phyloP scores from a whole-genome alignment of 2,888 invertebrate genomes.

The Idaea aversata region DNA sequence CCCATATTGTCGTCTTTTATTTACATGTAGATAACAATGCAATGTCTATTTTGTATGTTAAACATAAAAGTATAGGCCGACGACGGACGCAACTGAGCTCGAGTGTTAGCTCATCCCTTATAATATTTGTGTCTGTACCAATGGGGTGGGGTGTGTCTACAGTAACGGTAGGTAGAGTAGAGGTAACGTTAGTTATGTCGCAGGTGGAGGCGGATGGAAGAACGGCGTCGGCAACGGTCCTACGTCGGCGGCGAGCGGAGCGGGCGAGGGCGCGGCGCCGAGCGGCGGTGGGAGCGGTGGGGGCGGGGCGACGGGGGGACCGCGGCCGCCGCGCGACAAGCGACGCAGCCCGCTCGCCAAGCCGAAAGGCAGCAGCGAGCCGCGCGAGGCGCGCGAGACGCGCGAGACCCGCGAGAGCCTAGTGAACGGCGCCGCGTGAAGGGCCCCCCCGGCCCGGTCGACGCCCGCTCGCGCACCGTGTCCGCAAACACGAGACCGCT shows the following conservation, averaged over 20 bases:
- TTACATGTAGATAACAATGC: too few species aligned
- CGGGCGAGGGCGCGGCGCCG: slow-evolving; percentile 32
- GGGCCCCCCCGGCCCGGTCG: slow-evolving; percentile 21
- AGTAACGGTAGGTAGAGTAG: background rate
- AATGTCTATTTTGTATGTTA: too few species aligned
- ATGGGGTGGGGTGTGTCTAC: background rate
- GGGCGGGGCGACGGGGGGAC: slow-evolving; percentile 16
- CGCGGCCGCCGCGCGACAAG: slow-evolving; percentile 36
- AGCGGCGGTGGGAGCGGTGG: slow-evolving; percentile 25
- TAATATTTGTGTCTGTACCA: too few species aligned
- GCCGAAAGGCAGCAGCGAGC: slow-evolving; percentile 55
- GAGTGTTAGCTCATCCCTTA: too few species aligned
- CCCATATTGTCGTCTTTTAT: too few species aligned
- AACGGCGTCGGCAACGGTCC: slow-evolving; percentile 18
- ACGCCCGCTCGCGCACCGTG: slow-evolving; percentile 19
- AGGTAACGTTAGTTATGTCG: slow-evolving; percentile 8
- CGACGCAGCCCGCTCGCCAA: slow-evolving; percentile 69
- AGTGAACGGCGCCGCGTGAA: slow-evolving; percentile 83
- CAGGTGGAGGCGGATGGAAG: slow-evolving; percentile 17
- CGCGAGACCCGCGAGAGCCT: slow-evolving; percentile 71
- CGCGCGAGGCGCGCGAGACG: background rate
- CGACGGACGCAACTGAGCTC: too few species aligned
- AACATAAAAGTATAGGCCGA: too few species aligned
- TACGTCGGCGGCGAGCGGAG: slow-evolving; percentile 41
- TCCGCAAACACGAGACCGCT: slow-evolving; percentile 14